Evolutionary conservation across 1,140 invertebrate species (phyloP).

Genomic region (Eriocheir sinensis): DNA sequence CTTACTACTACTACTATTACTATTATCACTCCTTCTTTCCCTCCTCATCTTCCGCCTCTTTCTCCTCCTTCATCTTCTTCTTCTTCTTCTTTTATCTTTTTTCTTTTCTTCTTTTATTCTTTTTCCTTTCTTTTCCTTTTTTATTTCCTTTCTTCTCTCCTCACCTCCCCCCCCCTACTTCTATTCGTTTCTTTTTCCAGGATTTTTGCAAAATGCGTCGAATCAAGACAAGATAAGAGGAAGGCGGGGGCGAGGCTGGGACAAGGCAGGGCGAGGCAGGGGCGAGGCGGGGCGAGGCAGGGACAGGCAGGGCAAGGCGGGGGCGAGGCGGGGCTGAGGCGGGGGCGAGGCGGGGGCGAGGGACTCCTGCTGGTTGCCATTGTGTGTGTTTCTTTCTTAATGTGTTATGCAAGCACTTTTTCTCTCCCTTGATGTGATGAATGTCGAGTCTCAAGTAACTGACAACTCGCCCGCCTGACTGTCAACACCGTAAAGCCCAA

Average conservation of each 20-base stretch:
- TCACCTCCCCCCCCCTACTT: background rate
- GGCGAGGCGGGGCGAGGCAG: background rate
- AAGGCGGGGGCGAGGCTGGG: too few species aligned
- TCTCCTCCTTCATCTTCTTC: background rate
- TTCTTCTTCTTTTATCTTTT: background rate
- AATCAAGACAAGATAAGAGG: background rate
- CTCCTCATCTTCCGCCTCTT: too few species aligned
- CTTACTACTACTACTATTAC: background rate
- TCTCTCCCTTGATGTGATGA: background rate
- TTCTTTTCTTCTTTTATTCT: background rate
- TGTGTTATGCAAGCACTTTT: slow-evolving; percentile 16
- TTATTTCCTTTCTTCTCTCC: too few species aligned
- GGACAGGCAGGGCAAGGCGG: background rate
- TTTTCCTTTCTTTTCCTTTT: background rate
- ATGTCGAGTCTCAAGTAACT: background rate
- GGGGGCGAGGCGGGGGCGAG: background rate
- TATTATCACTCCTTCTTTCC: too few species aligned
- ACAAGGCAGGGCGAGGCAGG: background rate
- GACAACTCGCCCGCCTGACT: background rate
- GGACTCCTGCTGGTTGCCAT: background rate
- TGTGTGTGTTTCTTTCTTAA: background rate
- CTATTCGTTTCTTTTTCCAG: background rate
- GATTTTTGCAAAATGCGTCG: background rate
- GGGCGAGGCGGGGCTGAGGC: background rate
- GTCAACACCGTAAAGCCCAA: slow-evolving; percentile 21